A percentile compares a stretch with the other conserved stretches of the same genome.
These are phyloP conservation scores for Psilopsiagon aymara DNA, from an alignment of 2,113 vertebrate genomes.

Conservation along the genomic window DNA sequence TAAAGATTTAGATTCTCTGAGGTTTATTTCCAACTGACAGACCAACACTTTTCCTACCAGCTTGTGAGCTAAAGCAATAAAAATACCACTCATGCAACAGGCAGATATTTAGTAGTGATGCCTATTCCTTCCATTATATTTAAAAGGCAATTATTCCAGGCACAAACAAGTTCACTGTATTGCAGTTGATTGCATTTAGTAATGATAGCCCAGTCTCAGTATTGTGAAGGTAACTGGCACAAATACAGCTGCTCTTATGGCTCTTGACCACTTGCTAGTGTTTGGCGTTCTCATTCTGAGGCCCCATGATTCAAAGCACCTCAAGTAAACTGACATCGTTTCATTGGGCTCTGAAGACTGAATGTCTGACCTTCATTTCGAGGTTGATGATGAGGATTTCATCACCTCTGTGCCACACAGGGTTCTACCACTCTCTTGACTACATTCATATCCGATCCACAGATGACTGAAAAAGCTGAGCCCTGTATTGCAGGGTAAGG, in stretches of 20 bases:
- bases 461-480: background rate
- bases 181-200: background rate
- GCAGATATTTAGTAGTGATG: background rate
- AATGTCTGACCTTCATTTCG: background rate
- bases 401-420: background rate
- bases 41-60: background rate
- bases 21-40: background rate
- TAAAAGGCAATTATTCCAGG: background rate
- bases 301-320: background rate
- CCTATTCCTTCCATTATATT: background rate
- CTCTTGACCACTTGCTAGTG: background rate
- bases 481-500: background rate
- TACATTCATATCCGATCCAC: background rate
- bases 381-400: background rate
- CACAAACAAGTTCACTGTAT: background rate
- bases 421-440: background rate
- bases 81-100: background rate
- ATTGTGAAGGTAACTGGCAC: background rate
- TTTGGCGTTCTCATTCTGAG: background rate
- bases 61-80: background rate
- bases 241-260: background rate
- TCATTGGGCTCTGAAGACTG: background rate
- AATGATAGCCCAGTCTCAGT: fast-evolving
- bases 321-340: background rate
- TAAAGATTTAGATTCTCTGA: background rate